A percentile compares a stretch with the other conserved stretches of the same genome.
phyloP scores from a whole-genome alignment of 2,888 invertebrate genomes.

The Isoperla grammatica region DNA sequence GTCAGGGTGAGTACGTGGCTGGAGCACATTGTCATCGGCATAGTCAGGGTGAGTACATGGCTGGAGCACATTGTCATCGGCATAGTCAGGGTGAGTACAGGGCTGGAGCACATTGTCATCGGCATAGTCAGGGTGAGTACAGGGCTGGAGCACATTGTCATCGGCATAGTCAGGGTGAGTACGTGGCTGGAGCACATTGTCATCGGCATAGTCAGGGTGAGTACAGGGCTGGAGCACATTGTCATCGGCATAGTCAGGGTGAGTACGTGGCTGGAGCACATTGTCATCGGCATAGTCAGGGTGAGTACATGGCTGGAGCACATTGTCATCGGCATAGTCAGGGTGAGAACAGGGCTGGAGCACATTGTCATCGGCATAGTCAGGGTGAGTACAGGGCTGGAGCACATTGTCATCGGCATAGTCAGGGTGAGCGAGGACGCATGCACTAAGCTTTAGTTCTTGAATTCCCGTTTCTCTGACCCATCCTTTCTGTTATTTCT shows the following conservation, averaged over 20 bases:
- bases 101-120: too few relatives aligned
- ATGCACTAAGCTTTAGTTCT: too few relatives aligned
- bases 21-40: too few relatives aligned
- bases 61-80: conserved; percentile 95
- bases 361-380: too few relatives aligned
- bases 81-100: too few relatives aligned
- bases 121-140: too few relatives aligned
- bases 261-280: conserved; percentile 80
- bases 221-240: conserved; percentile 78
- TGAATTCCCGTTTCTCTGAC: too few relatives aligned
- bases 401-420: too few relatives aligned
- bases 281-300: conserved; percentile 96
- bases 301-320: conserved; percentile 50
- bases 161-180: conserved; percentile 89
- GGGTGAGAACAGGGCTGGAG: conserved; percentile 55
- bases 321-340: too few relatives aligned
- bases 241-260: conserved; percentile 97
- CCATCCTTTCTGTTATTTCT: too few relatives aligned
- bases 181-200: conserved; percentile 90
- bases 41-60: conserved; percentile 85
- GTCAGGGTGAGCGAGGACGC: too few relatives aligned
- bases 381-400: too few relatives aligned
- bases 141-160: conserved; percentile 91
- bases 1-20: conserved; percentile 70
- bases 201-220: conserved; percentile 93